A percentile compares a stretch with the other conserved stretches of the same genome.
These are phyloP conservation scores for Chaenodraco wilsoni DNA, from an alignment of 2,797 vertebrate species.

Conservation along the genomic window DNA sequence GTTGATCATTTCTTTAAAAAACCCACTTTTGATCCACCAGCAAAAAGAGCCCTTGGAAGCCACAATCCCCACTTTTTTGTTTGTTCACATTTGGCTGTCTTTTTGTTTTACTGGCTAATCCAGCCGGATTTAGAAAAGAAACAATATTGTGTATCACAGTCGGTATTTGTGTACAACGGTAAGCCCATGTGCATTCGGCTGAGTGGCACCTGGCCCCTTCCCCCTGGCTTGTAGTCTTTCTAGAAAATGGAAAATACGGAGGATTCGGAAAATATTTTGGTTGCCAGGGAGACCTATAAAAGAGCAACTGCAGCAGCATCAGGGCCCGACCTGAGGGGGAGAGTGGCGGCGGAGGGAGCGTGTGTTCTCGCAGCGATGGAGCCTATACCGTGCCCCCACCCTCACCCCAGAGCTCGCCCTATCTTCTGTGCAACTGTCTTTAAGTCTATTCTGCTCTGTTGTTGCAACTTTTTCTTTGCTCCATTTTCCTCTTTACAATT, in stretches of 20 bases:
- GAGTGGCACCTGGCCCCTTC: conserved; percentile 80
- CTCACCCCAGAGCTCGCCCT: conserved; percentile 72
- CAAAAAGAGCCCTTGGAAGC: conserved; percentile 54
- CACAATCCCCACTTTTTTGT: conserved; percentile 55
- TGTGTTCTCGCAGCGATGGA: conserved; percentile 80
- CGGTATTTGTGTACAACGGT: conserved; percentile 72
- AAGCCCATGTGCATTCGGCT: conserved; percentile 79
- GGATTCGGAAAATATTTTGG: conserved; percentile 75
- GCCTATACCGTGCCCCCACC: conserved; percentile 87
- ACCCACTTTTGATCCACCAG: conserved; percentile 61
- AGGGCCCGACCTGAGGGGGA: conserved; percentile 71
- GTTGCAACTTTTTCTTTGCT: conserved; percentile 96
- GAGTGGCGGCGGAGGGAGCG: conserved; percentile 70
- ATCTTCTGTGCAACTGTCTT: conserved; percentile 85
- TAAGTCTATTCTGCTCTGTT: conserved; percentile 90
- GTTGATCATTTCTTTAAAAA: conserved; percentile 57
- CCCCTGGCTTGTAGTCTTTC: conserved; percentile 68
- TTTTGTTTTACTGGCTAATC: conserved; percentile 76
- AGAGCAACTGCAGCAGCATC: conserved; percentile 91
- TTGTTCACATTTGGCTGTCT: conserved; percentile 71
- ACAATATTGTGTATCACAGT: conserved; percentile 79
- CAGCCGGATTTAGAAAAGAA: conserved; percentile 70
- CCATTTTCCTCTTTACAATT: conserved; percentile 86
- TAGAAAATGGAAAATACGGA: conserved; percentile 69
- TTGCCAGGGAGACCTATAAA: conserved; percentile 90